A percentile compares a stretch with the other conserved stretches of the same genome.
phyloP scores from a whole-genome alignment of 2,797 vertebrate genomes.

The Hoplostethus atlanticus region DNA sequence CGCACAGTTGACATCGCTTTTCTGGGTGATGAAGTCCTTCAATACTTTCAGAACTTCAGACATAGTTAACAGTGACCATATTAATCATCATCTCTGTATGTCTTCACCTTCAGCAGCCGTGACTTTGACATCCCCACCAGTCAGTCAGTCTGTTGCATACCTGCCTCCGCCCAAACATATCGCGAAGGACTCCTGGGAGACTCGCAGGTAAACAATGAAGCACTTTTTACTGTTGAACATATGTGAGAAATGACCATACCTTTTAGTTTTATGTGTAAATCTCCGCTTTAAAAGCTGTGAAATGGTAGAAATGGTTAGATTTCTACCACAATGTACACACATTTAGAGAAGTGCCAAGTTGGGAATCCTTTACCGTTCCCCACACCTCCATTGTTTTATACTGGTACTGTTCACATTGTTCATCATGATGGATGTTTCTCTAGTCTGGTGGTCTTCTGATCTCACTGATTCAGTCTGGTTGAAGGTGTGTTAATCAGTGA shows the following conservation, averaged over 20 bases:
- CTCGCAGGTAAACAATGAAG: slow-evolving; percentile 43
- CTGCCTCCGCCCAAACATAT: slow-evolving; percentile 40
- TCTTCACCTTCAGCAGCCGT: slow-evolving; percentile 40
- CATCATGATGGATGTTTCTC: slow-evolving; percentile 7
- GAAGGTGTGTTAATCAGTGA: too few species aligned
- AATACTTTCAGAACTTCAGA: too few species aligned
- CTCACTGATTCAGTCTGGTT: too few species aligned
- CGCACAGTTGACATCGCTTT: too few species aligned
- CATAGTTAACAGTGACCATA: not conserved
- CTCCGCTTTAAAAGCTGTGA: too few species aligned
- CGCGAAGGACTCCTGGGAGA: slow-evolving; percentile 26
- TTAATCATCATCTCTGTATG: not conserved
- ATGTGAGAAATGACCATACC: too few species aligned
- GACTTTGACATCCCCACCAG: slow-evolving; percentile 25
- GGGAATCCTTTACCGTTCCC: too few species aligned
- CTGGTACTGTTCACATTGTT: not conserved
- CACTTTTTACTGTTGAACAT: not conserved
- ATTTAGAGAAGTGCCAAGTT: too few species aligned
- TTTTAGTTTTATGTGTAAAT: too few species aligned
- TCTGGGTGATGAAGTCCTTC: too few species aligned
- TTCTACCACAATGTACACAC: too few species aligned
- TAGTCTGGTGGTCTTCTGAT: not conserved
- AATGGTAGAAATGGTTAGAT: too few species aligned
- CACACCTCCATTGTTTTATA: not conserved
- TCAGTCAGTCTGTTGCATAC: not conserved